Evolutionary conservation across 2,797 vertebrate genomes (phyloP).

Genomic region (Hoplostethus mediterraneus): DNA sequence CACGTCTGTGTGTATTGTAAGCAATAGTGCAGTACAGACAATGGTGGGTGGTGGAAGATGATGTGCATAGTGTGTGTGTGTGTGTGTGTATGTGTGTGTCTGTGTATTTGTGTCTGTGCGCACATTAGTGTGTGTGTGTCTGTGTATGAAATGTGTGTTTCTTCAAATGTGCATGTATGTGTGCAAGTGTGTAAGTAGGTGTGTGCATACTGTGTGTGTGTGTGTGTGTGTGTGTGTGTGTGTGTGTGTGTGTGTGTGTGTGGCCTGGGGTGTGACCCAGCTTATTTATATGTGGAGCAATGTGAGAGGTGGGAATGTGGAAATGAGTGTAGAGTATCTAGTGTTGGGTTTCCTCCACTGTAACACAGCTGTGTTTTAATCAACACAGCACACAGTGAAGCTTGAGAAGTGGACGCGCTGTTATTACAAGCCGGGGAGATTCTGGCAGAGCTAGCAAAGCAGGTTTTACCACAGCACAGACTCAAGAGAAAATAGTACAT

Average conservation of each 20-base stretch:
- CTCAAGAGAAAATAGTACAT: not conserved
- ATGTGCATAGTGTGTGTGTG: not conserved
- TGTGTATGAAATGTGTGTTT: no score
- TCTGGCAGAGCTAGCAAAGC: conserved; percentile 43
- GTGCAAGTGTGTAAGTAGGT: no score
- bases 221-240: conserved; percentile 20
- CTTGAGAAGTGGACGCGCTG: conserved; percentile 48
- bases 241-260: conserved; percentile 32
- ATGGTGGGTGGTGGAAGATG: conserved; percentile 12
- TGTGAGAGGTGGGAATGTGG: conserved; percentile 70
- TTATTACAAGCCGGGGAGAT: conserved; percentile 46
- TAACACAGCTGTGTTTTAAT: conserved; percentile 71
- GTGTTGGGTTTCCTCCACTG: conserved; percentile 61
- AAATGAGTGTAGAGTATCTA: conserved; percentile 61
- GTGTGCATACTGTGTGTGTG: not conserved
- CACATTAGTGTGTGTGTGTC: no score
- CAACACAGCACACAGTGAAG: conserved; percentile 48
- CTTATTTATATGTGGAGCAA: conserved; percentile 54
- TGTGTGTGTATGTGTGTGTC: no score
- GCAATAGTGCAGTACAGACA: not conserved
- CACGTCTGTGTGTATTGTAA: conserved; percentile 10
- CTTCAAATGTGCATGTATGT: no score
- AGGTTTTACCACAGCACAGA: conserved; percentile 36
- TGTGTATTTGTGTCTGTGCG: no score
- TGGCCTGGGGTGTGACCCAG: conserved; percentile 29